Conservation (phyloP, 2,888 invertebrate species). For the Leptarthrus brevirostris region DNA sequence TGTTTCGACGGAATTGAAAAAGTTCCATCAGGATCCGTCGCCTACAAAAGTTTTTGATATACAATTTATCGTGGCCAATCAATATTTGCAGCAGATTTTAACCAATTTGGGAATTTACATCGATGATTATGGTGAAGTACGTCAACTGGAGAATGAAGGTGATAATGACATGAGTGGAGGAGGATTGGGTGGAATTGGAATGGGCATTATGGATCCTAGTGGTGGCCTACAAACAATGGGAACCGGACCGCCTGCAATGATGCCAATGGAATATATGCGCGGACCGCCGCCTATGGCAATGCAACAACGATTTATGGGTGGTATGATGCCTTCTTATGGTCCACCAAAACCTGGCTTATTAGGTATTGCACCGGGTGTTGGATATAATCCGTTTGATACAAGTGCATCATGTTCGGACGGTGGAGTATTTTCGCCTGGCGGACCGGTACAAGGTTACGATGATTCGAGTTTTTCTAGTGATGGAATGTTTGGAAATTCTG, state of each 20-base stretch:
- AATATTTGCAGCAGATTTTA: conserved; percentile 71
- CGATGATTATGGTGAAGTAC: conserved; percentile 71
- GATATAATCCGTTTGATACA: conserved; percentile 63
- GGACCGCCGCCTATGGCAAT: conserved; percentile 60
- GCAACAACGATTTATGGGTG: conserved; percentile 3
- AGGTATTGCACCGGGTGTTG: conserved; percentile 70
- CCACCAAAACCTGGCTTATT: conserved; percentile 70
- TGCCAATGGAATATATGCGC: conserved; percentile 59
- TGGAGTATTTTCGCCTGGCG: conserved; percentile 67
- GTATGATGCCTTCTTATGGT: conserved; percentile 39
- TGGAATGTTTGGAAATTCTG: conserved; percentile 64
- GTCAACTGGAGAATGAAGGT: conserved; percentile 59
- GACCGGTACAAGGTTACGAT: conserved; percentile 62
- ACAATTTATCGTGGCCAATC: conserved; percentile 69
- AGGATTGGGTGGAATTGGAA: neutral
- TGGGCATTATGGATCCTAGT: neutral
- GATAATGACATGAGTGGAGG: conserved; percentile 52
- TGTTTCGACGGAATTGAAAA: conserved; percentile 73
- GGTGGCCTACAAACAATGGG: too few relatives aligned
- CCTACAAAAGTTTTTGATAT: conserved; percentile 71
- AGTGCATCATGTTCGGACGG: conserved; percentile 65
- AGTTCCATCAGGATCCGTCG: conserved; percentile 71
- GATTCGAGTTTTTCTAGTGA: conserved; percentile 59
- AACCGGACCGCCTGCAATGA: conserved; percentile 50
- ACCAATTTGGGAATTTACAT: conserved; percentile 73